A percentile compares a stretch with the other conserved stretches of the same genome.
Conservation (phyloP, 2,888 invertebrate genomes). For the Tipula helvola region DNA sequence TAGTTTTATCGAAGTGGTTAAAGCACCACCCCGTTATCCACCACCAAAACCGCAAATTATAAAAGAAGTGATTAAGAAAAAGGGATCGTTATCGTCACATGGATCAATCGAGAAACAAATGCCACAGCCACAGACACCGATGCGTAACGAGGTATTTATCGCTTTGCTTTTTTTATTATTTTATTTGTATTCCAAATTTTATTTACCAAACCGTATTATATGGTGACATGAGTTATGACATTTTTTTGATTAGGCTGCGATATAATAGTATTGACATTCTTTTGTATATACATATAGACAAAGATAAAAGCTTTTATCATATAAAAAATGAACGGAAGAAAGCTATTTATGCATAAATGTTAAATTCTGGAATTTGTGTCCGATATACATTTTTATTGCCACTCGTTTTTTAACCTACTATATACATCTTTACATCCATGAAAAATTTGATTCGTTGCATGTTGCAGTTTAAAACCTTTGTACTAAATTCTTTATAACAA, state of each 20-base stretch:
- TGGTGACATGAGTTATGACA: not conserved
- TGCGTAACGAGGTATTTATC: conserved; percentile 26
- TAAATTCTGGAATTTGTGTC: not conserved
- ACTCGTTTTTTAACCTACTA: not conserved
- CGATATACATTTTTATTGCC: not conserved
- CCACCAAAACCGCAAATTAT: conserved; percentile 33
- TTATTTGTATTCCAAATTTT: not conserved
- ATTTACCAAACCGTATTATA: not conserved
- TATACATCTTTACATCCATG: not conserved
- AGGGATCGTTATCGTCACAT: conserved; percentile 23
- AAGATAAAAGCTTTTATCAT: not conserved
- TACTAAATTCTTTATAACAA: not conserved
- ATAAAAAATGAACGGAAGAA: not conserved
- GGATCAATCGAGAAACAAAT: conserved; percentile 23
- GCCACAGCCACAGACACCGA: conserved; percentile 24
- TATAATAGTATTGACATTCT: not conserved
- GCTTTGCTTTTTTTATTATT: conserved; percentile 9
- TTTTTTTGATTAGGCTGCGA: not conserved
- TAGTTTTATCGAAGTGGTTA: conserved; percentile 71
- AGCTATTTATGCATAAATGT: not conserved
- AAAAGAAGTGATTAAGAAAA: conserved; percentile 23
- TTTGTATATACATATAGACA: not conserved
- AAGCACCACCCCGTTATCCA: conserved; percentile 57
- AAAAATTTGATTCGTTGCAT: not conserved
- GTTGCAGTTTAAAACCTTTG: not conserved